Base-by-base conservation (phyloP, 2,888 invertebrate species). In the Oscheius onirici region DNA sequence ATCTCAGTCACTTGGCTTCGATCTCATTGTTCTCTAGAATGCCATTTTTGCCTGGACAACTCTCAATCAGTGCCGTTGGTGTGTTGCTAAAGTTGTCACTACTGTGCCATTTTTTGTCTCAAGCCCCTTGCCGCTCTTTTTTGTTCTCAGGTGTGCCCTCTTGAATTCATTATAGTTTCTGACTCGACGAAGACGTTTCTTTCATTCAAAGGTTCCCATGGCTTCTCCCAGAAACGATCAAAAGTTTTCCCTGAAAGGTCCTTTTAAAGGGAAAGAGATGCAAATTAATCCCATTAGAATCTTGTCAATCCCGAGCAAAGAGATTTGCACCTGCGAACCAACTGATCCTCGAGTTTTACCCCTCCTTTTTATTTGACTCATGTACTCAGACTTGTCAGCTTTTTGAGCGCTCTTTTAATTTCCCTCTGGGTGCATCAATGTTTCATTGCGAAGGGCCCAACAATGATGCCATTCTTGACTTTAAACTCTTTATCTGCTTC, bases 381-480 rank as follows among this genome's bases (percentile, higher is more conserved):
- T 40, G 34, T 43, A 58, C 58, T 43, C 58, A 3, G 41, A n/a
- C 40, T 40, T 63, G 46, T 63, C 46, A 28, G 49, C 49, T 49
- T 63, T 63, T 63, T 63, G 28, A 63, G 49, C 63, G 49, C 63
- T 49, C 63, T 49, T 63, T 63, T 49, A 63, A 63, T 63, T 63
- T 63, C 63, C 63, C 63, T 63, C 49, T 63, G 63, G 63, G 49
- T 63, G 26, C 63, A 63, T 63, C 63, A 63, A 63, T 63, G 63
- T 63, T 63, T 63, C 49, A 63, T 63, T 17, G 41, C 60, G 41
- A 34, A 34, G 34, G 49, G 17, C 28, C 61, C 49, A 49, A 49
- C 49, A 46, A 63, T 63, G 63, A 63, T 63, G 63, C 49, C 34
- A 63, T 49, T 28, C 49, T 46, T 46, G 63, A 63, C 63, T 63